phyloP scores from a whole-genome alignment of 35 echinoderm and acorn worm genomes.

The Strongylocentrotus purpuratus region DNA sequence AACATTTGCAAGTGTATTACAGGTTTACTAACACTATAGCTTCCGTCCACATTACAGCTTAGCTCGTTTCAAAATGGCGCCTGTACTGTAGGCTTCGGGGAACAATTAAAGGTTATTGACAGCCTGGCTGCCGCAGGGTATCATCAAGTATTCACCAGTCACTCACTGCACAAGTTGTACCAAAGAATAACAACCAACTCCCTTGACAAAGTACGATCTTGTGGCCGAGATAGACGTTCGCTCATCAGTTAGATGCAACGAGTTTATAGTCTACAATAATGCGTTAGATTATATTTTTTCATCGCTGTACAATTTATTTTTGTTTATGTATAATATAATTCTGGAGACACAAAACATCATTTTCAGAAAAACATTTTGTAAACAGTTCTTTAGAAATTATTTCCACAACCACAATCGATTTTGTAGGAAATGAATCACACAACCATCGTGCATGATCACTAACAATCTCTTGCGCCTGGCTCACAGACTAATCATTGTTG shows the following conservation, averaged over 20 bases:
- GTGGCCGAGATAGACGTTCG: slow-evolving; percentile 6
- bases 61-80: slow-evolving; percentile 23
- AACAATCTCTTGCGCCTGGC: neutral
- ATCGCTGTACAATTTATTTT: no score
- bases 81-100: neutral
- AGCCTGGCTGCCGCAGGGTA: neutral
- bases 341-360: no score
- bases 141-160: slow-evolving; percentile 45
- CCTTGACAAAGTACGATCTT: neutral
- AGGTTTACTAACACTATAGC: neutral
- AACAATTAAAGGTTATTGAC: slow-evolving; percentile 25
- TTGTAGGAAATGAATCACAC: no score
- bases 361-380: no score
- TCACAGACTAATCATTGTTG: neutral
- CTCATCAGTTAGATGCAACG: neutral
- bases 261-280: neutral
- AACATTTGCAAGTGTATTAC: no score
- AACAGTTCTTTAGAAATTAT: no score
- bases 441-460: no score
- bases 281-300: no score
- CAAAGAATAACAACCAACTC: slow-evolving; percentile 16
- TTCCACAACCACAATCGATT: no score
- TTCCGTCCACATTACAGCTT: neutral
- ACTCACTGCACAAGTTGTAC: neutral
- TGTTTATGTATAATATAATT: no score